Conservation (phyloP, 2,113 vertebrate species). For the Rhegmatorhina hoffmannsi region DNA sequence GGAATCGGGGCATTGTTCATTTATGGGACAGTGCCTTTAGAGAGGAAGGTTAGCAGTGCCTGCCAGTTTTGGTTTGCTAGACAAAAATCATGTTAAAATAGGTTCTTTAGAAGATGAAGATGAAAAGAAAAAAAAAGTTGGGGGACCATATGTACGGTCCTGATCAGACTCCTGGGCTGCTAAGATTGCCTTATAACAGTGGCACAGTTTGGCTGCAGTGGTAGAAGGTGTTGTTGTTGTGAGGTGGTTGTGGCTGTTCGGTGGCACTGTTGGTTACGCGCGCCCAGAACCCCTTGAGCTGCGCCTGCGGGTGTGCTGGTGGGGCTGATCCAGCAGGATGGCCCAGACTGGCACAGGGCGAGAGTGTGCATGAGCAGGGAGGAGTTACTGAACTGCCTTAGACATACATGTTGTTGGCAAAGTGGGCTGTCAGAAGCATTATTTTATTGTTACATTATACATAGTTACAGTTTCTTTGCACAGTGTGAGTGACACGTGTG, state of each 20-base stretch:
- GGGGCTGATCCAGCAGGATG: neutral
- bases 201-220: neutral
- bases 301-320: neutral
- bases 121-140: rapidly evolving
- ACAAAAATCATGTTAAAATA: neutral
- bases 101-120: neutral
- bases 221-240: neutral
- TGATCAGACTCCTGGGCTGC: neutral
- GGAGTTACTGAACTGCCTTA: neutral
- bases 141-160: neutral
- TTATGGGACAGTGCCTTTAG: neutral
- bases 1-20: neutral
- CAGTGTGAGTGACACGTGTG: neutral
- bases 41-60: neutral
- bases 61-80: neutral
- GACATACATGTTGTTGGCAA: neutral
- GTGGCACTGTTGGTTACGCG: neutral
- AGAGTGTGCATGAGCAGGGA: neutral
- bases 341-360: neutral
- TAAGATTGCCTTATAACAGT: neutral
- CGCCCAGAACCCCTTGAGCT: neutral
- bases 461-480: neutral
- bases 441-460: neutral
- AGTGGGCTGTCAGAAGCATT: neutral
- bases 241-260: neutral